phyloP scores from a whole-genome alignment of 2,113 vertebrate genomes.

The Phylloscopus whistleri region DNA sequence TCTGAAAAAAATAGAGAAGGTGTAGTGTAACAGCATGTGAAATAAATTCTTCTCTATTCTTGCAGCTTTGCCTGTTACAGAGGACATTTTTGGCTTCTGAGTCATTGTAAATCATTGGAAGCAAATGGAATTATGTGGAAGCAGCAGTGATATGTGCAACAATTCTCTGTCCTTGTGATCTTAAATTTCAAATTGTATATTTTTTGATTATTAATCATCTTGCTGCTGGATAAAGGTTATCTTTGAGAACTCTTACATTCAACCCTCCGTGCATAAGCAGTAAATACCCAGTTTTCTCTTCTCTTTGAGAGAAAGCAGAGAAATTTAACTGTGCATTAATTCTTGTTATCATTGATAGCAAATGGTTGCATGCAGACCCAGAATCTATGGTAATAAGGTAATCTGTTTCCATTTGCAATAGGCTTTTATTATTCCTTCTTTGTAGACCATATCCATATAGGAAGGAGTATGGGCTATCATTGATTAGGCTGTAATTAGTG shows the following conservation, averaged over 20 bases:
- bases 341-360: not conserved
- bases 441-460: constrained; percentile 12
- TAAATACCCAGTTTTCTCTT: not conserved
- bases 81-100: not conserved
- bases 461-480: not conserved
- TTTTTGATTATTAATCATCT: not conserved
- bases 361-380: not conserved
- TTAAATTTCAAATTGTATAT: not conserved
- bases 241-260: not conserved
- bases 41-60: not conserved
- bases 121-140: not conserved
- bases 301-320: not conserved
- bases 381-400: not conserved
- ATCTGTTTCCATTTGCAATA: constrained; percentile 38
- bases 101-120: not conserved
- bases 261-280: not conserved
- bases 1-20: not conserved
- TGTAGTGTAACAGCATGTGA: not conserved
- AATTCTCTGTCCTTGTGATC: not conserved
- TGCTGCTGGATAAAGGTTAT: not conserved
- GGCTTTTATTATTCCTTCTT: constrained; percentile 20
- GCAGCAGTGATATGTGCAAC: not conserved
- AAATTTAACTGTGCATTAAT: not conserved
- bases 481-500: constrained; percentile 48
- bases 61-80: not conserved